Evolutionary conservation across 2,888 invertebrate species (phyloP).

Genomic region (Dasypolia templi): DNA sequence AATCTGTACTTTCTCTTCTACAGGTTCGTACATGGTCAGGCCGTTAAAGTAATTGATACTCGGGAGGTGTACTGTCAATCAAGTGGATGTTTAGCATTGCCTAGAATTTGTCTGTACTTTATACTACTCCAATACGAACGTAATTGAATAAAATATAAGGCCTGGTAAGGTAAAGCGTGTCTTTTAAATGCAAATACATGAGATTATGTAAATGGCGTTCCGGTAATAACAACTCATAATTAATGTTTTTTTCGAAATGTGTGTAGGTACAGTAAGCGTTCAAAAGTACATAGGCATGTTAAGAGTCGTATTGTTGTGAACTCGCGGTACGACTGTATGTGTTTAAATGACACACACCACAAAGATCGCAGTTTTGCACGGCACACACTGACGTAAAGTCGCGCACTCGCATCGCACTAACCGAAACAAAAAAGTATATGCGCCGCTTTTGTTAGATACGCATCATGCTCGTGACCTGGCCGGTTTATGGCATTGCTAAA

Average conservation of each 20-base stretch:
- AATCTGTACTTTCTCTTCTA: constrained; percentile 68
- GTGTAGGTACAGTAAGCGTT: too few relatives aligned
- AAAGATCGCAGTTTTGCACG: too few relatives aligned
- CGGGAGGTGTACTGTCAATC: constrained; percentile 71
- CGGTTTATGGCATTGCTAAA: too few relatives aligned
- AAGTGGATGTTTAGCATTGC: constrained; percentile 67
- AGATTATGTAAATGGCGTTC: neutral
- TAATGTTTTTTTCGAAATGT: neutral
- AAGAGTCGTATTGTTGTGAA: too few relatives aligned
- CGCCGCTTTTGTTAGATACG: too few relatives aligned
- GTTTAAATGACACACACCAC: too few relatives aligned
- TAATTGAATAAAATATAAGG: constrained; percentile 51
- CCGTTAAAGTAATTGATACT: constrained; percentile 73
- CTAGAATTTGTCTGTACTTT: constrained; percentile 59
- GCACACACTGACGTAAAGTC: too few relatives aligned
- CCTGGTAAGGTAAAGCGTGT: constrained; percentile 20
- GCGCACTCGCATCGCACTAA: too few relatives aligned
- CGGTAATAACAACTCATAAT: neutral
- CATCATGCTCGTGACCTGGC: too few relatives aligned
- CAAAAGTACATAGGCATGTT: too few relatives aligned
- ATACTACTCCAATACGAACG: constrained; percentile 35
- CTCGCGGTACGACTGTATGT: too few relatives aligned
- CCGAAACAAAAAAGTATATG: too few relatives aligned
- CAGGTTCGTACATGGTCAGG: constrained; percentile 62
- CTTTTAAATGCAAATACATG: constrained; percentile 24